These are phyloP conservation scores for Elegia similella DNA, from an alignment of 2,888 invertebrate species.

Conservation along the genomic window DNA sequence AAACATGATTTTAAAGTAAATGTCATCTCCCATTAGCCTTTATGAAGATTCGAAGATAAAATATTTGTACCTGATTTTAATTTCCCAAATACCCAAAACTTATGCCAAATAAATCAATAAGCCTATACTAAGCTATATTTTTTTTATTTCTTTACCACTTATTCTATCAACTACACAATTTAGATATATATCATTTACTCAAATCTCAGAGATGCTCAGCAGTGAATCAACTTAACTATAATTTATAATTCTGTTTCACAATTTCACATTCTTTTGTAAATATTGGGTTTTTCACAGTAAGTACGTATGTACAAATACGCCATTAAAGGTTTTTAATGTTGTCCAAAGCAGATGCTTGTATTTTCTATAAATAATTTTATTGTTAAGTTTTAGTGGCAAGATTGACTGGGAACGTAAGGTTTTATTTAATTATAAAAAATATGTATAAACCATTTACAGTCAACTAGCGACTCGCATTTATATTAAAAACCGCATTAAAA, in stretches of 20 bases:
- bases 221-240: not conserved
- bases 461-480: too few relatives aligned
- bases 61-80: not conserved
- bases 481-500: too few relatives aligned
- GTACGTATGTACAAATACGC: too few relatives aligned
- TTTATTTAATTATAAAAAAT: not conserved
- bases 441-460: too few relatives aligned
- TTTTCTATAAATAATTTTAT: not conserved
- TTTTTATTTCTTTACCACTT: not conserved
- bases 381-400: not conserved
- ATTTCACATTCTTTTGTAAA: not conserved
- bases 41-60: too few relatives aligned
- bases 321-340: too few relatives aligned
- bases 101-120: not conserved
- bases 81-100: not conserved
- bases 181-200: not conserved
- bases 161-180: not conserved
- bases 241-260: not conserved
- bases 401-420: not conserved
- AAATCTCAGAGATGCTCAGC: not conserved
- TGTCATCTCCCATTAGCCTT: too few relatives aligned
- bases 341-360: not conserved
- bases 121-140: not conserved
- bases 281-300: too few relatives aligned
- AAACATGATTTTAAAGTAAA: too few relatives aligned